Conservation (phyloP, 1,140 invertebrate species). For the Drosophila murphyi region DNA sequence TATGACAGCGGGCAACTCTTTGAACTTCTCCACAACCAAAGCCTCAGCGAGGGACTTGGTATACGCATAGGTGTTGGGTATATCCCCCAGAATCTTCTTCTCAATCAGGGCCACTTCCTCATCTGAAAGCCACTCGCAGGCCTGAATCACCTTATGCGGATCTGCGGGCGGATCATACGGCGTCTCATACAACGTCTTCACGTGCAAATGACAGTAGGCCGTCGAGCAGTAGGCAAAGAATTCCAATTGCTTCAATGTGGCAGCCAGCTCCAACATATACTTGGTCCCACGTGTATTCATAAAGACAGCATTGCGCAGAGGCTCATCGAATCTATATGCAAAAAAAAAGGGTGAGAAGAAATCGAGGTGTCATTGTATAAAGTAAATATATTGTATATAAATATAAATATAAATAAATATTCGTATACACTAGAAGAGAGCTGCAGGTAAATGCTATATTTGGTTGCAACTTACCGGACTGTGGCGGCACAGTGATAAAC, state of each 20-base stretch:
- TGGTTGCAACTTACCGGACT: constrained; percentile 84
- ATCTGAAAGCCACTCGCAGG: constrained; percentile 94
- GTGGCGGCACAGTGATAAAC: constrained; percentile 97
- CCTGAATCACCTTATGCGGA: constrained; percentile 94
- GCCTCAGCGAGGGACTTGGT: constrained; percentile 95
- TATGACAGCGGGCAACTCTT: constrained; percentile 92
- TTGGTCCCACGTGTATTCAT: constrained; percentile 91
- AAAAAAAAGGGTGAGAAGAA: not conserved
- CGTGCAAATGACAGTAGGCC: constrained; percentile 88
- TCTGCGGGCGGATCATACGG: constrained; percentile 94
- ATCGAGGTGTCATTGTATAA: too few species aligned
- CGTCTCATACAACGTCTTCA: constrained; percentile 89
- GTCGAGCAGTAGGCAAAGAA: constrained; percentile 88
- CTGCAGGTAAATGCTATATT: not conserved
- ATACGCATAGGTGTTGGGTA: constrained; percentile 96
- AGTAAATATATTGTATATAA: too few species aligned
- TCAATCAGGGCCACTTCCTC: constrained; percentile 89
- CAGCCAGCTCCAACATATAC: constrained; percentile 89
- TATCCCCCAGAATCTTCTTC: constrained; percentile 88
- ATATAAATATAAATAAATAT: too few species aligned
- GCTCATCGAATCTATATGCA: constrained; percentile 88
- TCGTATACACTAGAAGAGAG: too few species aligned
- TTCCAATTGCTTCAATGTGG: constrained; percentile 90
- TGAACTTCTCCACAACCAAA: constrained; percentile 90
- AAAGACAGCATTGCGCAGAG: constrained; percentile 89